These are phyloP conservation scores for Pollimyrus isidori DNA, from an alignment of 2,113 vertebrate genomes.

Conservation along the genomic window DNA sequence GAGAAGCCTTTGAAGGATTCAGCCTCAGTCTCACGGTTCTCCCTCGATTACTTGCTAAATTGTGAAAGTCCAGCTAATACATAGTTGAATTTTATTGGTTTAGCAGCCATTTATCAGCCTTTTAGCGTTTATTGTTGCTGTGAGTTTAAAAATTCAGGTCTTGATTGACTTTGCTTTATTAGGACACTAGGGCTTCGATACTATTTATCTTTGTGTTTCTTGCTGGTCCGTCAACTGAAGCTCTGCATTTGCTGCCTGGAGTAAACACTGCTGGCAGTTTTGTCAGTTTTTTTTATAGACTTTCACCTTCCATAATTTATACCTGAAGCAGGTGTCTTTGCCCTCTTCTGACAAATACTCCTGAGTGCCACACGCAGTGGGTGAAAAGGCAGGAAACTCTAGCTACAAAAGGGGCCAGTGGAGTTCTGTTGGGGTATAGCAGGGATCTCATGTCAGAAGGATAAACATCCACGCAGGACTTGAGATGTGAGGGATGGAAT, in stretches of 20 bases:
- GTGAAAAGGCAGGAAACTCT: not conserved
- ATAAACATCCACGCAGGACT: conserved; percentile 32
- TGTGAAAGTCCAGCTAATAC: not conserved
- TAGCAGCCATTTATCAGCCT: not conserved
- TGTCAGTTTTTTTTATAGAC: not conserved
- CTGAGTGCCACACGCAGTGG: not conserved
- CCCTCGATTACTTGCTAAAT: not conserved
- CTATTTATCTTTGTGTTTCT: not conserved
- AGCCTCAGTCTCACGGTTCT: not conserved
- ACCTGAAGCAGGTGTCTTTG: not conserved
- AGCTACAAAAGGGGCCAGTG: not conserved
- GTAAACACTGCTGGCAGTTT: not conserved
- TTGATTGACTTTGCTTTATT: not conserved
- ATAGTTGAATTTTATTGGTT: not conserved
- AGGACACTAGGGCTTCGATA: not conserved
- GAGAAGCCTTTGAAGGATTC: not conserved
- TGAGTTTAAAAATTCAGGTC: not conserved
- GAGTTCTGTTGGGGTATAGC: not conserved
- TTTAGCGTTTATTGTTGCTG: not conserved
- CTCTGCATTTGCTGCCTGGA: not conserved
- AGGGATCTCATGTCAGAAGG: conserved; percentile 27
- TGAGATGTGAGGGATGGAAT: conserved; percentile 27
- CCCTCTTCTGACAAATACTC: not conserved
- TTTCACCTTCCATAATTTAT: not conserved
- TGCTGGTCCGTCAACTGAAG: not conserved